These are phyloP conservation scores for Tiliqua scincoides DNA, from an alignment of 2,113 vertebrate genomes.

Conservation along the genomic window DNA sequence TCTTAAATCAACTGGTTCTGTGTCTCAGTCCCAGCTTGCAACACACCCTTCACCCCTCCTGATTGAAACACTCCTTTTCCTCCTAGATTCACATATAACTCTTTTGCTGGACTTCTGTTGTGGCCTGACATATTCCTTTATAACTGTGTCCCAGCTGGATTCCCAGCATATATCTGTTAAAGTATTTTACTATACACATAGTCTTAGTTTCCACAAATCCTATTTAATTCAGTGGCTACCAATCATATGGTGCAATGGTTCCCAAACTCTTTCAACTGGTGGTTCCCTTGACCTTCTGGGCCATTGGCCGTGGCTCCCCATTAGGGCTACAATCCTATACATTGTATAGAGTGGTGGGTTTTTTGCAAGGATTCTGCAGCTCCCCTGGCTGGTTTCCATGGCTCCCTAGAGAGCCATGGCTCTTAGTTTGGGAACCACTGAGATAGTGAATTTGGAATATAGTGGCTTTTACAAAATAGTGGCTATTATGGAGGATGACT, in stretches of 20 bases:
- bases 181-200: not conserved
- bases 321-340: too few species aligned
- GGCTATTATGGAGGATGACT: too few species aligned
- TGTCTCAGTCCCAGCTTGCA: not conserved
- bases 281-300: too few species aligned
- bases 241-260: too few species aligned
- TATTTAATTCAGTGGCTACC: not conserved
- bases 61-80: not conserved
- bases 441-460: not conserved
- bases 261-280: too few species aligned
- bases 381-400: too few species aligned
- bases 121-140: not conserved
- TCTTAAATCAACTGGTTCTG: not conserved
- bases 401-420: too few species aligned
- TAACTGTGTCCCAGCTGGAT: not conserved
- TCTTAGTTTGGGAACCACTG: too few species aligned
- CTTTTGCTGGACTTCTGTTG: not conserved
- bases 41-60: not conserved
- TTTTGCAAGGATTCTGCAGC: too few species aligned
- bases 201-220: not conserved
- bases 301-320: too few species aligned
- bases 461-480: not conserved
- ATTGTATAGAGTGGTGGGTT: too few species aligned
- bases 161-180: not conserved
- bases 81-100: not conserved